phyloP scores from a whole-genome alignment of 2,797 vertebrate species.

The Alca torda region DNA sequence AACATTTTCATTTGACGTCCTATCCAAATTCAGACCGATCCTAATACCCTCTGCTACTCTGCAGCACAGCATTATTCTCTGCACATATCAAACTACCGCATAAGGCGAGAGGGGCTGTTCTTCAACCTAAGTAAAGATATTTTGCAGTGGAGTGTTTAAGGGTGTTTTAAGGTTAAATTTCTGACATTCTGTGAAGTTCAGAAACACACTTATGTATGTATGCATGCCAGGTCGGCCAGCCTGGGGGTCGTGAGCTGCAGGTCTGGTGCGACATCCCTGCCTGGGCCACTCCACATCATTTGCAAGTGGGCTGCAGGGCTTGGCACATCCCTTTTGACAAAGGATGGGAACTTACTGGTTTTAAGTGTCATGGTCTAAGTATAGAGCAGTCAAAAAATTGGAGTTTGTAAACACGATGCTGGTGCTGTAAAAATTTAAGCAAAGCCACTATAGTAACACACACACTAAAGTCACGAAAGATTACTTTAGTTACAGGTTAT shows the following conservation, averaged over 20 bases:
- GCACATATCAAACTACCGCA: neutral
- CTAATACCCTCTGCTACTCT: neutral
- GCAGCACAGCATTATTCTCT: neutral
- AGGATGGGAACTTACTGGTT: neutral
- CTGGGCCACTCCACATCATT: neutral
- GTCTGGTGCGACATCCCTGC: neutral
- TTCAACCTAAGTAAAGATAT: neutral
- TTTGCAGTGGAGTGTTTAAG: neutral
- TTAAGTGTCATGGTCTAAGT: neutral
- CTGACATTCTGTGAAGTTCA: neutral
- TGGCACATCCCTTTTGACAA: neutral
- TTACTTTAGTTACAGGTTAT: neutral
- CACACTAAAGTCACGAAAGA: neutral
- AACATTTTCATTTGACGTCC: neutral
- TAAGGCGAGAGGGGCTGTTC: neutral
- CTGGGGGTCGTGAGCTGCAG: neutral
- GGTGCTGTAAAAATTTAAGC: neutral
- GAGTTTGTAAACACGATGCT: neutral
- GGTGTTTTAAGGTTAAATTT: neutral
- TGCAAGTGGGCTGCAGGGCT: neutral
- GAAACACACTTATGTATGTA: neutral
- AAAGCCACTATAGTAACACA: neutral
- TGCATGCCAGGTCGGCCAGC: too few relatives aligned
- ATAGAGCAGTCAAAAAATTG: neutral
- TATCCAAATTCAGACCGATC: neutral